These are phyloP conservation scores for Macaria liturata DNA, from an alignment of 2,888 invertebrate species.

Conservation along the genomic window DNA sequence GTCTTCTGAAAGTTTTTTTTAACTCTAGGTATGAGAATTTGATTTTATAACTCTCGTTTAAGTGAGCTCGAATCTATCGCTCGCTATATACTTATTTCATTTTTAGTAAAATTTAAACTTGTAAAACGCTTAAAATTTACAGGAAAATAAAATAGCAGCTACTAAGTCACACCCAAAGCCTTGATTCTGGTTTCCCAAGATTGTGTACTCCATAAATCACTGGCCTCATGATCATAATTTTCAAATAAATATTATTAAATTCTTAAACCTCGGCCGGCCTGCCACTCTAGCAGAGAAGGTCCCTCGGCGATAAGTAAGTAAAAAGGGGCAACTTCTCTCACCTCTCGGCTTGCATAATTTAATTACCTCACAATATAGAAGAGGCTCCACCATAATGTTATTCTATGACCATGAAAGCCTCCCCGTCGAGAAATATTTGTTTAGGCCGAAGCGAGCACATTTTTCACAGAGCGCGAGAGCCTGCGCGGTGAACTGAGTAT, in stretches of 20 bases:
- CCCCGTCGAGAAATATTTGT: conserved; percentile 36
- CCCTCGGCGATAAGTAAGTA: conserved; percentile 24
- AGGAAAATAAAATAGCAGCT: too few relatives aligned
- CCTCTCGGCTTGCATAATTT: conserved; percentile 30
- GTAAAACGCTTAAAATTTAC: too few relatives aligned
- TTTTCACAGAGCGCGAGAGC: conserved; percentile 29
- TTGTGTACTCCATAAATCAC: conserved; percentile 16
- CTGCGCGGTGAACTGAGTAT: conserved; percentile 24
- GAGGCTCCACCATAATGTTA: conserved; percentile 28
- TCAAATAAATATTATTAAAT: conserved; percentile 19
- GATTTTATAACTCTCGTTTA: too few relatives aligned
- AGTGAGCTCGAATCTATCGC: too few relatives aligned
- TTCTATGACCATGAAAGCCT: conserved; percentile 30
- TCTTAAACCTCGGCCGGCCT: conserved; percentile 16
- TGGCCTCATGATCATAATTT: conserved; percentile 19
- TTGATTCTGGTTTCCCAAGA: too few relatives aligned
- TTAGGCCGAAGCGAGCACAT: conserved; percentile 32
- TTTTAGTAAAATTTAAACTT: too few relatives aligned
- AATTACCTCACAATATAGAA: conserved; percentile 31
- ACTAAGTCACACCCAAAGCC: too few relatives aligned
- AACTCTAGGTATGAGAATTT: too few relatives aligned
- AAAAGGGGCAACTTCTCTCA: conserved; percentile 27
- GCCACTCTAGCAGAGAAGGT: conserved; percentile 18
- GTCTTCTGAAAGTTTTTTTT: too few relatives aligned
- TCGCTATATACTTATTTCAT: too few relatives aligned